Base-by-base conservation (phyloP, 1,140 invertebrate genomes). In the Luehdorfia chinensis region DNA sequence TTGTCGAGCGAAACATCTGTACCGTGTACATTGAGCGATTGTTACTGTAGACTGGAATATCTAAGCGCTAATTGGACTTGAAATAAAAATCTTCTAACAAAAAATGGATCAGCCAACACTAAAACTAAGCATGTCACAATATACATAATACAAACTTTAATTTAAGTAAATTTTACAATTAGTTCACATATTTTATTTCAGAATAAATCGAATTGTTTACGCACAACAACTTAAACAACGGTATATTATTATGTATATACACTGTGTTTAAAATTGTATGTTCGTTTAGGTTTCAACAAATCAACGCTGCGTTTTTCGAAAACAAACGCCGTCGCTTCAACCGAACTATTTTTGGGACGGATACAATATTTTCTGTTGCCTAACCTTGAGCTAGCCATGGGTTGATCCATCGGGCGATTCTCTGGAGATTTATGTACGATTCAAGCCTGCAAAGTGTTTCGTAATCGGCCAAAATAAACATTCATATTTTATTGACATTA, bases 401-500 rank as follows among this genome's bases (percentile, higher is more conserved):
- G 41, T 65, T 61, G 51, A 72, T 67, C 62, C 41, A 62, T 71
- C 64, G 65, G 63, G 32, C 55, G 73, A 72, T 75, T 80, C 73
- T 77, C 72, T 68, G 33, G 49, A 78, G 69, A 80, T 80, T 74
- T 74, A 81, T 75, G 47, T 47, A 50, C 47, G 53, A 66, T 68
- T 64, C 57, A 51, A 71, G 55, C 55, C 52, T 58, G 66, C 66
- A 72, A 66, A 66, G 72, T 57, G 65, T 85, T 79, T 81, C 73
- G 77, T 77, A 84, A 84, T 73, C 74, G 66, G 60, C 66, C 55
- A 78, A 81, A 84, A 85, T 85, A 85, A 81, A 78, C 76, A 65
- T 73, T 74, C 62, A 74, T 77, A 79, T 75, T 79, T 79, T 83
- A 85, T 84, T 80, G 72, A 81, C 74, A 76, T 83, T 78, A 78